Percentiles rank a stretch among this genome's conserved stretches.
Evolutionary conservation across 2,888 invertebrate species (phyloP).

Genomic region (Osmoderma eremita): DNA sequence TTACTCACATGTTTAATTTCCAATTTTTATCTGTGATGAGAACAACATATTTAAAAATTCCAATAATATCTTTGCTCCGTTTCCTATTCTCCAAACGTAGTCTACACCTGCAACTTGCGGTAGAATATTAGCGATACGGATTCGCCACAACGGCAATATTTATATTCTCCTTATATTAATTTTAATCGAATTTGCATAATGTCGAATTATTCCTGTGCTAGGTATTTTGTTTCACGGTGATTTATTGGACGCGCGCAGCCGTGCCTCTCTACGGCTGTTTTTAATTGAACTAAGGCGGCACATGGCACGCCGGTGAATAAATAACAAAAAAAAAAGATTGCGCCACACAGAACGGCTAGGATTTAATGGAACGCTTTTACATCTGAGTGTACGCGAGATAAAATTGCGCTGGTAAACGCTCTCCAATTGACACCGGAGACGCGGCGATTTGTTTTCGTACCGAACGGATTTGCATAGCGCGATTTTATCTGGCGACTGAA

Average conservation of each 20-base stretch:
- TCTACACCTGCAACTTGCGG: not conserved
- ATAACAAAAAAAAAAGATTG: constrained; percentile 24
- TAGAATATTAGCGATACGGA: constrained; percentile 9
- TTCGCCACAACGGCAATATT: constrained; percentile 34
- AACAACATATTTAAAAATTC: too few relatives aligned
- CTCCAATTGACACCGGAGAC: constrained; percentile 27
- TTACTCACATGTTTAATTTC: not conserved
- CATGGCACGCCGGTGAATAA: constrained; percentile 31
- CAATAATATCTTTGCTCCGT: too few relatives aligned
- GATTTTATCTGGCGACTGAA: constrained; percentile 2
- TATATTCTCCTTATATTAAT: constrained; percentile 46
- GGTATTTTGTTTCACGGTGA: constrained; percentile 35
- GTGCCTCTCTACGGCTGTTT: constrained; percentile 28
- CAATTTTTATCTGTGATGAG: not conserved
- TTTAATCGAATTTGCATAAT: constrained; percentile 48
- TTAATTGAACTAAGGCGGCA: constrained; percentile 37
- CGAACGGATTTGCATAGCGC: constrained; percentile 3
- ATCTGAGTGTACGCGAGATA: constrained; percentile 27
- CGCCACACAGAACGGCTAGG: constrained; percentile 6
- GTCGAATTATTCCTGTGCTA: constrained; percentile 41
- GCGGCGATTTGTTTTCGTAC: constrained; percentile 24
- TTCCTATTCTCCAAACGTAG: not conserved
- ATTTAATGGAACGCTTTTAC: constrained; percentile 34
- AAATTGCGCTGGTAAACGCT: constrained; percentile 24
- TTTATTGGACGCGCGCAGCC: constrained; percentile 38